Percentiles rank a stretch among this genome's conserved stretches.
Evolutionary conservation across 2,888 invertebrate genomes (phyloP).

Genomic region (Scotopteryx bipunctaria): DNA sequence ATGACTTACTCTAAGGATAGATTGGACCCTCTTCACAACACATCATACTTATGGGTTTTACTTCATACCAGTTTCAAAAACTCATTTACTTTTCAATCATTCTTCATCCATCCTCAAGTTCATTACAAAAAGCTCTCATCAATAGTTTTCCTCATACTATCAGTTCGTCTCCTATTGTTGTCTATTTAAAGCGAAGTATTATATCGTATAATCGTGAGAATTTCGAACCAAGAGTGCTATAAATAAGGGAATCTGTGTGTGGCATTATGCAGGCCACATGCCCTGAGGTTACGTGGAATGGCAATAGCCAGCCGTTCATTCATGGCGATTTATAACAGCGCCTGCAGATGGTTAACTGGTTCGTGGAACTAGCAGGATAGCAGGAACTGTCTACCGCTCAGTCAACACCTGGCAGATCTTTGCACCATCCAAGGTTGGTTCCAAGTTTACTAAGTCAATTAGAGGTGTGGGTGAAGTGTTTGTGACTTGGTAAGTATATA

Average conservation of each 20-base stretch:
- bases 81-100: too few relatives aligned
- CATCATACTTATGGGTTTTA: too few relatives aligned
- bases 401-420: too few relatives aligned
- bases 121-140: too few relatives aligned
- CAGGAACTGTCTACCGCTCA: slow-evolving; percentile 12
- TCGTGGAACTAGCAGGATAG: slow-evolving; percentile 48
- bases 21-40: too few relatives aligned
- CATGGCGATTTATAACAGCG: slow-evolving; percentile 66
- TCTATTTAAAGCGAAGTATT: slow-evolving; percentile 20
- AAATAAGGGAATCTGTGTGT: slow-evolving; percentile 49
- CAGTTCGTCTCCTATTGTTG: background rate
- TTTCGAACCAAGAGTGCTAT: slow-evolving; percentile 48
- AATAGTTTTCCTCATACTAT: slow-evolving; percentile 14
- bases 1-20: too few relatives aligned
- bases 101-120: too few relatives aligned
- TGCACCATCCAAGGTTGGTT: too few relatives aligned
- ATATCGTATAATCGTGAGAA: slow-evolving; percentile 47
- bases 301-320: slow-evolving; percentile 65
- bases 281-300: slow-evolving; percentile 55
- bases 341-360: slow-evolving; percentile 49
- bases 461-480: too few relatives aligned
- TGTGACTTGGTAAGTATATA: too few relatives aligned
- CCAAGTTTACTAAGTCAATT: too few relatives aligned
- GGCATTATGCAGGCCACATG: slow-evolving; percentile 47
- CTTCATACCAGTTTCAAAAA: too few relatives aligned